These are phyloP conservation scores for Steinernema khuongi DNA, from an alignment of 1,140 invertebrate genomes.

Conservation along the genomic window DNA sequence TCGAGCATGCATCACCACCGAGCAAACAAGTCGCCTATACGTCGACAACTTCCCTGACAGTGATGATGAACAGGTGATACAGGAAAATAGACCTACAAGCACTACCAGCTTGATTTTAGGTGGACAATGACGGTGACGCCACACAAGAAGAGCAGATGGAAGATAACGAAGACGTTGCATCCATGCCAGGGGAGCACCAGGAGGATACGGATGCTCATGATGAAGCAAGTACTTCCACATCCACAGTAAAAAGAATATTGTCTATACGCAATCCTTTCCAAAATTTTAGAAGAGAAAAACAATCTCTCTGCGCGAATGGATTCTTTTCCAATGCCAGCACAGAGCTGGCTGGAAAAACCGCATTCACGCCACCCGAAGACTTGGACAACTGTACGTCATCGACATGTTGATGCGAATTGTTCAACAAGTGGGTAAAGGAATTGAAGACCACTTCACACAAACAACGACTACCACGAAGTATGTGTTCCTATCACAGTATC, in stretches of 20 bases:
- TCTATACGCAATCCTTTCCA: neutral
- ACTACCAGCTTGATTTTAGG: neutral
- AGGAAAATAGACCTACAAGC: too few relatives aligned
- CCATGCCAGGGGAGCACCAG: neutral
- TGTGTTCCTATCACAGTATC: neutral
- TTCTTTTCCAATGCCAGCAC: constrained; percentile 13
- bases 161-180: neutral
- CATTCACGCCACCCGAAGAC: neutral
- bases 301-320: constrained; percentile 26
- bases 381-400: neutral
- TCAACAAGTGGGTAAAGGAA: neutral
- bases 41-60: neutral
- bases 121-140: neutral
- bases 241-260: neutral
- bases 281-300: neutral
- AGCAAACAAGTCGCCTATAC: neutral
- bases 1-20: neutral
- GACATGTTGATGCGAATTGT: neutral
- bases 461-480: neutral
- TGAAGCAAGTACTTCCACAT: too few relatives aligned
- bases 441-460: neutral
- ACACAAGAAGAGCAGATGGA: neutral
- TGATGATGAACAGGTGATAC: neutral
- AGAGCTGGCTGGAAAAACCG: neutral
- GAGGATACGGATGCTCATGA: neutral